These are phyloP conservation scores for Artibeus jamaicensis DNA, from an alignment of 2,797 vertebrate species.

Conservation along the genomic window DNA sequence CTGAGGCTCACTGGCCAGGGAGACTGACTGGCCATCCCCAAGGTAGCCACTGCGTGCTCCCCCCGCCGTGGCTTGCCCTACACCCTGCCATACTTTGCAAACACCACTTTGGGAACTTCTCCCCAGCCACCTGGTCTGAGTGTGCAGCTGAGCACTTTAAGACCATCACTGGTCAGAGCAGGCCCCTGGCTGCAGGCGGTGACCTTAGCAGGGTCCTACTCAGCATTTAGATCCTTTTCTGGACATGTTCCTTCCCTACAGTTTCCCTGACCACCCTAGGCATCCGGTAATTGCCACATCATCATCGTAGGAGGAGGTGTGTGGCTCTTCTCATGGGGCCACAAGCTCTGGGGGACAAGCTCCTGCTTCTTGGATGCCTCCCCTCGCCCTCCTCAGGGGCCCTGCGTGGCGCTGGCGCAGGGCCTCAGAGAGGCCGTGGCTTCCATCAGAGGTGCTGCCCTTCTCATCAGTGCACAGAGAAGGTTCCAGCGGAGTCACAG, in stretches of 20 bases:
- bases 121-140: neutral
- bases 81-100: neutral
- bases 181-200: neutral
- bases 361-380: neutral
- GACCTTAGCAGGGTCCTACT: neutral
- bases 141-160: accelerated
- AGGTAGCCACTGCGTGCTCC: neutral
- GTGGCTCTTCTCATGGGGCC: neutral
- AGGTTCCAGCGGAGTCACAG: accelerated
- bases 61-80: too few species aligned
- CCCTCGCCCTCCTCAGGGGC: neutral
- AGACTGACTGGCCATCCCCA: accelerated
- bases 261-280: neutral
- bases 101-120: neutral
- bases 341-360: neutral
- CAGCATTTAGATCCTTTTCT: neutral
- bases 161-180: neutral
- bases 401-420: neutral
- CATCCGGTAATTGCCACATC: neutral
- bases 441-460: neutral
- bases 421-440: neutral
- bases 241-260: neutral
- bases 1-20: neutral
- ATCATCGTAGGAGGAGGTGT: accelerated
- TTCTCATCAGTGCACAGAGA: too few species aligned